phyloP scores from a whole-genome alignment of 2,797 vertebrate genomes.

The Hafferia zeledoni region DNA sequence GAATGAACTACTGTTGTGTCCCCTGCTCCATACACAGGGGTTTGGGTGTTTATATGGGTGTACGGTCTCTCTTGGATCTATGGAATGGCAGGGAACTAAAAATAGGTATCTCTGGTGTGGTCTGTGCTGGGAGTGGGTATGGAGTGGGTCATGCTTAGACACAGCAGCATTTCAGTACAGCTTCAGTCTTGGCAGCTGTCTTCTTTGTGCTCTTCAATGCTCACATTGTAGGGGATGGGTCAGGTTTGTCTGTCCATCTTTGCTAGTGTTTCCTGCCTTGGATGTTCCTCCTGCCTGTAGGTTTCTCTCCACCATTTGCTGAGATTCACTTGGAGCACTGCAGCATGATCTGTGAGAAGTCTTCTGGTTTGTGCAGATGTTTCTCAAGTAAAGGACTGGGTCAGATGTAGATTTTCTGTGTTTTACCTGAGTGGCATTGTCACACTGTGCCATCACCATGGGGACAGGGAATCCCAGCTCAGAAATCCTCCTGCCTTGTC shows the following conservation, averaged over 20 bases:
- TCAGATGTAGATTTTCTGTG: not conserved
- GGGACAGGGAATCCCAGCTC: not conserved
- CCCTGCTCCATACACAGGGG: fast-evolving
- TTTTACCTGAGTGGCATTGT: not conserved
- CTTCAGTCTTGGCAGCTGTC: not conserved
- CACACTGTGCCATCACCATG: not conserved
- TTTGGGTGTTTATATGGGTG: not conserved
- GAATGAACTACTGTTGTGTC: not conserved
- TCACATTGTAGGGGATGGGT: not conserved
- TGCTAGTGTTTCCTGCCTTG: not conserved
- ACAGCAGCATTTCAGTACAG: not conserved
- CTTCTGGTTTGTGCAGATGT: not conserved
- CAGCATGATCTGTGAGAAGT: not conserved
- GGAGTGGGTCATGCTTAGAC: not conserved
- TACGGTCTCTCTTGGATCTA: not conserved
- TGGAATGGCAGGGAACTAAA: not conserved
- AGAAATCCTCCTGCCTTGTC: not conserved
- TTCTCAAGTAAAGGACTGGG: not conserved
- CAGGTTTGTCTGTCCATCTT: not conserved
- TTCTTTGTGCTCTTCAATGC: not conserved
- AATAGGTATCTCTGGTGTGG: fast-evolving
- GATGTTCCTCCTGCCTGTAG: not conserved
- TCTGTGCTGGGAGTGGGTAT: not conserved
- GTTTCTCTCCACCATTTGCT: not conserved
- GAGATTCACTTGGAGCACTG: not conserved